Evolutionary conservation across 2,797 vertebrate species (phyloP), one percentile per base, ranked within the genome.

Genomic region (Pteropus rufus): DNA sequence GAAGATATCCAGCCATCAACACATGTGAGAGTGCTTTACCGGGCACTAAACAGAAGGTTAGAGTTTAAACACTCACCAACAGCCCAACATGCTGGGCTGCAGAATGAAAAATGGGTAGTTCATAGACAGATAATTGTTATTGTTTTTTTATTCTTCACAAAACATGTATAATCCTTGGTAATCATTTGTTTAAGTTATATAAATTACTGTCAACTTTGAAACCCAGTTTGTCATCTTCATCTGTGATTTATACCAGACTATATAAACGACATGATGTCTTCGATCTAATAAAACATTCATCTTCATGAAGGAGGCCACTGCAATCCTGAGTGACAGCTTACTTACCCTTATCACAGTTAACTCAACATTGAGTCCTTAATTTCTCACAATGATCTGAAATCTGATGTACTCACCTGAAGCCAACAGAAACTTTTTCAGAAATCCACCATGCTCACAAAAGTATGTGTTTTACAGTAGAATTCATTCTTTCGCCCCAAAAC

Each of bases 171-270:
- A 97, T 97, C 97, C 93, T 72, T 49, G 86, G 96, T 92, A 90
- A 97, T 97, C 97, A 97, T 97, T 97, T 97, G 96, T 97, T 97
- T 97, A 96, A 97, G 96, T 98, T 97, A 96, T 97, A 97, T 97
- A 97, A 97, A 98, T 98, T 97, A 97, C 96, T 95, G 96, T 96
- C 97, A 96, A 97, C 92, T 97, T 94, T 65, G 96, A 97, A 96
- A 77, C 90, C 96, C 93, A 92, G 96, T 97, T 96, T 96, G 97
- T 98, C 97, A 97, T 97, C 96, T 95, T 97, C 91, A 76, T 95
- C 93, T 86, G 96, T 97, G 97, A 98, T 97, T 98, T 97, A 98
- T 97, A 96, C 93, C 93, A 94, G 91, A 95, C 97, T 95, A 86
- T 94, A 96, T 97, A 98, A 97, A 96, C 76, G 95, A 97, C 97